These are phyloP conservation scores for Eulacestoma nigropectus DNA, from an alignment of 2,113 vertebrate genomes.

Conservation along the genomic window DNA sequence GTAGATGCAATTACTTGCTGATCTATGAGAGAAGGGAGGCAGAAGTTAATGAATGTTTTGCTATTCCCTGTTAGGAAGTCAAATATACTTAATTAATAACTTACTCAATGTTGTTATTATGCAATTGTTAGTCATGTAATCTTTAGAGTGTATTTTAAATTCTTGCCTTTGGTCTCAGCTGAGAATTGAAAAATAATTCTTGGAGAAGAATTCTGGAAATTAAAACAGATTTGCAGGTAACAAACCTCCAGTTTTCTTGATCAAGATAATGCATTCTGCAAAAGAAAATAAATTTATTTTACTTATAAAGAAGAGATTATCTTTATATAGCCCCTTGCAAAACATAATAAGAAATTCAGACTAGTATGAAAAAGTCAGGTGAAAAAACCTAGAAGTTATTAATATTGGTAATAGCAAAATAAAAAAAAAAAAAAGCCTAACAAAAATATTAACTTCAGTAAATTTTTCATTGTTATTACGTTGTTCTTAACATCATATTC, in stretches of 20 bases:
- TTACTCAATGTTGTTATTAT: background rate
- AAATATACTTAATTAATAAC: background rate
- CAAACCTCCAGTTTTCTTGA: background rate
- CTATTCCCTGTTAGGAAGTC: background rate
- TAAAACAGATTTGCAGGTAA: background rate
- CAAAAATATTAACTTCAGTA: background rate
- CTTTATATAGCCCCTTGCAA: background rate
- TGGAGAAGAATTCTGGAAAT: background rate
- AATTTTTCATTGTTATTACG: background rate
- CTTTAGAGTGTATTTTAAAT: background rate
- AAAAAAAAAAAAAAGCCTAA: background rate
- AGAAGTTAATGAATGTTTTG: background rate
- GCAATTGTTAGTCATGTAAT: background rate
- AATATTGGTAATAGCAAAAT: background rate
- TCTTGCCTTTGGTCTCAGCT: background rate
- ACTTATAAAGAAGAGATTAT: background rate
- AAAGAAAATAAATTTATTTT: background rate
- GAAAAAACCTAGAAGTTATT: background rate
- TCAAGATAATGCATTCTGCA: background rate
- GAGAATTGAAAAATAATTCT: background rate
- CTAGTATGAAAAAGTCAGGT: background rate
- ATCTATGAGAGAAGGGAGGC: background rate
- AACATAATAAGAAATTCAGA: background rate
- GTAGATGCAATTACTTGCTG: background rate
- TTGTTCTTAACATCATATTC: background rate